Evolutionary conservation across 2,797 vertebrate genomes (phyloP), one percentile per base, ranked within the genome.

Genomic region (Taenioides sp.): DNA sequence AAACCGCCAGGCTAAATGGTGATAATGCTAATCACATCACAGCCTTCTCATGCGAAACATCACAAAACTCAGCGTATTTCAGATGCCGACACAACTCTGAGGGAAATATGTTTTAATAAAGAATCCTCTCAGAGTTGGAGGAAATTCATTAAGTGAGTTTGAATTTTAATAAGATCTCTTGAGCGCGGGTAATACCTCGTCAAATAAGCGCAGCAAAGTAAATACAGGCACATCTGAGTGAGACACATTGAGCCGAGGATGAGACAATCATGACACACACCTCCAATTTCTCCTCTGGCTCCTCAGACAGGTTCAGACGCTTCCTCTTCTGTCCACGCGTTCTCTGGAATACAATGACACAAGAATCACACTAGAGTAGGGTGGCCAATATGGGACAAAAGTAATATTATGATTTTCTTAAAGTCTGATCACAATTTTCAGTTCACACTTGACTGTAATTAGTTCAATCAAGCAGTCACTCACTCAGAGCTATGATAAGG

Each of bases 271-370:
- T 17, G 81, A 89, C 95, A 86, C 95, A 86, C 92, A 99, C 98
- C 97, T 99, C 98, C 25, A 92, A 84, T 88, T 96, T 98, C 74
- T 98, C 97, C 2, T 92, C 89, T 64, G 74, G 67, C 67, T 98
- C 97, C 71, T 98, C 97, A 57, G 94, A 94, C 82, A 96, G 89
- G 76, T 95, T 96, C 77, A 95, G 92, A 34, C 94, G 86, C 83
- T 95, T 95, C 88, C 97, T 93, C 91, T 98, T 99, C 92, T 98
- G 94, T 76, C 97, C 97, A 93, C 97, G 95, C 91, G 97, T 98
- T 94, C 97, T 96, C 98, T 99, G 90, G 70, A 85, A 91, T 83
- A 85, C 49, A 87, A 18, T 31, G 84, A 72, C 67, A 70, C 10
- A 34, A 37, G 17, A 9, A 31, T 34, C 60, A 34, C 43, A 47